phyloP scores from a whole-genome alignment of 2,888 invertebrate species.

The Brachyptera risi region DNA sequence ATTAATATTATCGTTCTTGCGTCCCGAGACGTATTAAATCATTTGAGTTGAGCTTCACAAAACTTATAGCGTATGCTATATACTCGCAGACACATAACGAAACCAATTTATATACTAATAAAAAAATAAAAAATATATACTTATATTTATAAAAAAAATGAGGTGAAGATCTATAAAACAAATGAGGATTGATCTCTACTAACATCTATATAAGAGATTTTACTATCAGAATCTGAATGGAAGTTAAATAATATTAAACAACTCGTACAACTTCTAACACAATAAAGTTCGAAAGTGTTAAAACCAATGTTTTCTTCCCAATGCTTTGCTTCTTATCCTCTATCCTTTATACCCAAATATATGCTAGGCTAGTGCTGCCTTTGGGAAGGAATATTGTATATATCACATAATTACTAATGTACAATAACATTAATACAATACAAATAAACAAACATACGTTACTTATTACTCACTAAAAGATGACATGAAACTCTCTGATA shows the following conservation, averaged over 20 bases:
- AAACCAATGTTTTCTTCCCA: background rate
- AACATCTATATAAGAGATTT: background rate
- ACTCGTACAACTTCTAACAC: background rate
- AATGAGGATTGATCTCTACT: background rate
- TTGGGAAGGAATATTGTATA: too few species aligned
- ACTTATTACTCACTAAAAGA: too few species aligned
- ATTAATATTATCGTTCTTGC: too few species aligned
- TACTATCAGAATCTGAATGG: background rate
- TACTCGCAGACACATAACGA: background rate
- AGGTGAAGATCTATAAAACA: background rate
- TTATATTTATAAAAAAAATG: background rate
- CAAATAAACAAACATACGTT: too few species aligned
- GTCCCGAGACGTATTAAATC: too few species aligned
- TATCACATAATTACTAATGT: too few species aligned
- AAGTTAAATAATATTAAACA: background rate
- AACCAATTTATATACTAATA: background rate
- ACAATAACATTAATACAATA: too few species aligned
- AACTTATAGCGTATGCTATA: too few species aligned
- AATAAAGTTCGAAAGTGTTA: background rate
- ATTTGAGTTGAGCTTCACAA: too few species aligned
- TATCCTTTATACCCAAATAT: background rate
- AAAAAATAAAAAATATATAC: background rate
- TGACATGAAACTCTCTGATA: too few species aligned
- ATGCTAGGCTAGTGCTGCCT: too few species aligned
- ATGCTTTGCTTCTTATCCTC: background rate